These are phyloP conservation scores for Aix galericulata DNA, from an alignment of 2,113 vertebrate species.

Conservation along the genomic window DNA sequence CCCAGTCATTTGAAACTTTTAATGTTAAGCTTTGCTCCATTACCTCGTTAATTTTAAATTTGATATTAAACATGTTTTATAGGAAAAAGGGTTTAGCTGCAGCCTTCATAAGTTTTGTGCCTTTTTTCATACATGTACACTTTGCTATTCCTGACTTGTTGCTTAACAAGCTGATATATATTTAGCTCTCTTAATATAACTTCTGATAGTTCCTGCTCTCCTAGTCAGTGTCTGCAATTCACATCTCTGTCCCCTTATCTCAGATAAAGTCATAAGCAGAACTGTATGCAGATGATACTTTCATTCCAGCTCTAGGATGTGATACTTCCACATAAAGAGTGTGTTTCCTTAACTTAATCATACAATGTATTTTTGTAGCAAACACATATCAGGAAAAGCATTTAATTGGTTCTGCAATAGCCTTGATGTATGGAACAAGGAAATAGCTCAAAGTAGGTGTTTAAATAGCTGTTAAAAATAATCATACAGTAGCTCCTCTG, in stretches of 20 bases:
- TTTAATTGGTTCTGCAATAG: neutral
- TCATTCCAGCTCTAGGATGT: neutral
- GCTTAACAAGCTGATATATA: neutral
- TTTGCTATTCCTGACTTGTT: neutral
- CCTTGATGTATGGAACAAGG: neutral
- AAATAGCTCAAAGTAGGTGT: neutral
- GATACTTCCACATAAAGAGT: neutral
- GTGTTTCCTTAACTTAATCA: neutral
- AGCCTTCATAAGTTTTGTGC: neutral
- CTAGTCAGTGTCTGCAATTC: neutral
- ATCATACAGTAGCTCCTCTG: neutral
- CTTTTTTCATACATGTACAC: neutral
- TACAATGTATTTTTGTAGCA: neutral
- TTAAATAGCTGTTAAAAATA: neutral
- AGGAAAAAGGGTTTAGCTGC: neutral
- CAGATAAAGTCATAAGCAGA: neutral
- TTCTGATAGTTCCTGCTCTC: neutral
- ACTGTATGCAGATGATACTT: neutral
- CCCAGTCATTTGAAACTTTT: neutral
- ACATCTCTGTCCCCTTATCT: neutral
- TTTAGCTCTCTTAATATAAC: neutral
- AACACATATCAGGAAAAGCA: neutral
- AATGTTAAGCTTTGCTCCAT: neutral
- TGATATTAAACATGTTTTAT: neutral
- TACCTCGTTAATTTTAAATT: neutral